phyloP scores from a whole-genome alignment of 2,888 invertebrate genomes.

The Rotaria sp. region DNA sequence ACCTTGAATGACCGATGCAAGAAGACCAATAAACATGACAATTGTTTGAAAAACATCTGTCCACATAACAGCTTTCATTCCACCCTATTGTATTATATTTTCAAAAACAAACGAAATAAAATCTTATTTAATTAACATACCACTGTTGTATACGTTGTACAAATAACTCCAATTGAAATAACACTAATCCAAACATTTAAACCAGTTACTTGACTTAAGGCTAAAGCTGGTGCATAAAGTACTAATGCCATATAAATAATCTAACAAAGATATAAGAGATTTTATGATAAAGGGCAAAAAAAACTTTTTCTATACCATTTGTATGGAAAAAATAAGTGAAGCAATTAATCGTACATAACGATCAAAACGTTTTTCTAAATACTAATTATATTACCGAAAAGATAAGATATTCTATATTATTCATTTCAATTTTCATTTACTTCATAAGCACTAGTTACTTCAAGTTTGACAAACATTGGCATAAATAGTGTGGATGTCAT shows the following conservation, averaged over 20 bases:
- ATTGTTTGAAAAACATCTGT: conserved; percentile 55
- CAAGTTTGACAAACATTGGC: conserved; percentile 34
- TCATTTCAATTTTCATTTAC: conserved; percentile 17
- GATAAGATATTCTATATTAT: too few relatives aligned
- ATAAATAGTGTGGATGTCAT: conserved; percentile 33
- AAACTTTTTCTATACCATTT: neutral
- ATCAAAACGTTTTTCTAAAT: conserved; percentile 73
- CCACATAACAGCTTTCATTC: conserved; percentile 57
- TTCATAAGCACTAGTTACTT: conserved; percentile 40
- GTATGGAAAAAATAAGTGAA: conserved; percentile 61
- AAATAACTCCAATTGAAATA: conserved; percentile 51
- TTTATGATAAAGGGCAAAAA: too few relatives aligned
- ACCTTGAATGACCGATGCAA: conserved; percentile 53
- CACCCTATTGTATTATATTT: too few relatives aligned
- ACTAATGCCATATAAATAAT: conserved; percentile 66
- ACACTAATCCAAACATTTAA: conserved; percentile 46
- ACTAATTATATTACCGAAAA: too few relatives aligned
- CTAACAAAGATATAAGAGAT: conserved; percentile 44
- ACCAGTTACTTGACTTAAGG: conserved; percentile 62
- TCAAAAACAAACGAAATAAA: too few relatives aligned
- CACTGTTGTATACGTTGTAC: conserved; percentile 55
- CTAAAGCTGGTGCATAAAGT: conserved; percentile 77
- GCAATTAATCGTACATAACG: conserved; percentile 27
- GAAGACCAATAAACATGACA: conserved; percentile 54
- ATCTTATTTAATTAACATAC: neutral